Evolutionary conservation across 2,888 invertebrate species (phyloP).

Genomic region (Muschampia plurimacula): DNA sequence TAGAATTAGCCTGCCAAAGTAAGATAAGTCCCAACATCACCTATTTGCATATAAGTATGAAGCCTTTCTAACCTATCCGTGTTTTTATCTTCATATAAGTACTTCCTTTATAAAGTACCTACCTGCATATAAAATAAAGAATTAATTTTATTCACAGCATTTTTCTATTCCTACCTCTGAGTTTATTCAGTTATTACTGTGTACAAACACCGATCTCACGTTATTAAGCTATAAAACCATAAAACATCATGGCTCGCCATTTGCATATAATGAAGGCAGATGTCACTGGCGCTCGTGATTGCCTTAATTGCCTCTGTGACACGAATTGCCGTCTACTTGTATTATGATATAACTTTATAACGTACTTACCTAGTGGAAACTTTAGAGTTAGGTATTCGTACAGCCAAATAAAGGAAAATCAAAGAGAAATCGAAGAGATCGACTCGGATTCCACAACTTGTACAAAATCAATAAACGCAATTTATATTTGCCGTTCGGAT

Average conservation of each 20-base stretch:
- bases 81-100: no score
- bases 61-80: no score
- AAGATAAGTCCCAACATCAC: no score
- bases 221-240: constrained; percentile 53
- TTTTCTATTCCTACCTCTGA: not conserved
- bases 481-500: no score
- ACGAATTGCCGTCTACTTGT: constrained; percentile 17
- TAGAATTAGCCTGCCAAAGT: no score
- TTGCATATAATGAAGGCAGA: constrained; percentile 66
- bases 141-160: not conserved
- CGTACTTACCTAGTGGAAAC: not conserved
- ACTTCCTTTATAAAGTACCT: no score
- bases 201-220: constrained; percentile 39
- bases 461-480: no score
- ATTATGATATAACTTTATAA: not conserved
- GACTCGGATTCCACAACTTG: no score
- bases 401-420: no score
- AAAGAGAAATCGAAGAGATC: no score
- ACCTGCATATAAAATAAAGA: not conserved
- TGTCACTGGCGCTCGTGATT: constrained; percentile 52
- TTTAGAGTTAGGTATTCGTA: not conserved
- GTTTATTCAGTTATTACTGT: constrained; percentile 1
- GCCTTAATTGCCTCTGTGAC: constrained; percentile 34
- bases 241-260: constrained; percentile 54
- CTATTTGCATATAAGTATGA: no score